Evolutionary conservation across 2,888 invertebrate species (phyloP).

Genomic region (Eucriotettix oculatus): DNA sequence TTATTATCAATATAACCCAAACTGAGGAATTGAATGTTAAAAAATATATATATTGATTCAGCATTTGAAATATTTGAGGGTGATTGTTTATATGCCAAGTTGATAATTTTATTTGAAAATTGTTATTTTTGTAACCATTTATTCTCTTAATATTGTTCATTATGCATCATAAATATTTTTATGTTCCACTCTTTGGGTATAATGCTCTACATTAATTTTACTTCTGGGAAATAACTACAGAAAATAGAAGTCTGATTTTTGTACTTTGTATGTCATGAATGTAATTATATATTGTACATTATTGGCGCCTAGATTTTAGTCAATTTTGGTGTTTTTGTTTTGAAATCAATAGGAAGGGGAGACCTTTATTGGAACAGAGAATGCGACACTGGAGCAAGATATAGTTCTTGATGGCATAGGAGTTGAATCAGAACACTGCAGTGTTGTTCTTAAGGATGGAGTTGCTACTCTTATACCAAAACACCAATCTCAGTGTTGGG

Average conservation of each 20-base stretch:
- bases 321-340: neutral
- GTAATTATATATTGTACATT: no score
- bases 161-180: neutral
- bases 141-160: no score
- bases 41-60: no score
- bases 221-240: neutral
- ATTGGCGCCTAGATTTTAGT: no score
- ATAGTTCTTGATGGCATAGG: slow-evolving; percentile 63
- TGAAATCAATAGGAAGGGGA: slow-evolving; percentile 50
- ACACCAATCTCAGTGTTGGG: slow-evolving; percentile 60
- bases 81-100: no score
- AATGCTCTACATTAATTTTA: neutral
- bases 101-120: no score
- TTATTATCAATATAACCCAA: no score
- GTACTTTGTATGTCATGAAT: no score
- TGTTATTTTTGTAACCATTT: no score
- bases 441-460: slow-evolving; percentile 50
- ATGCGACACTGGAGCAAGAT: slow-evolving; percentile 42
- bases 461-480: slow-evolving; percentile 58
- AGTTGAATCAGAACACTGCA: slow-evolving; percentile 63
- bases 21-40: no score
- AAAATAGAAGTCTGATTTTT: no score
- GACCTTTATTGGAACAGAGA: slow-evolving; percentile 69
- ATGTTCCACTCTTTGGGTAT: neutral
- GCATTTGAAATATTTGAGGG: no score